phyloP scores from a whole-genome alignment of 1,140 invertebrate species.

The Chelonus insularis region DNA sequence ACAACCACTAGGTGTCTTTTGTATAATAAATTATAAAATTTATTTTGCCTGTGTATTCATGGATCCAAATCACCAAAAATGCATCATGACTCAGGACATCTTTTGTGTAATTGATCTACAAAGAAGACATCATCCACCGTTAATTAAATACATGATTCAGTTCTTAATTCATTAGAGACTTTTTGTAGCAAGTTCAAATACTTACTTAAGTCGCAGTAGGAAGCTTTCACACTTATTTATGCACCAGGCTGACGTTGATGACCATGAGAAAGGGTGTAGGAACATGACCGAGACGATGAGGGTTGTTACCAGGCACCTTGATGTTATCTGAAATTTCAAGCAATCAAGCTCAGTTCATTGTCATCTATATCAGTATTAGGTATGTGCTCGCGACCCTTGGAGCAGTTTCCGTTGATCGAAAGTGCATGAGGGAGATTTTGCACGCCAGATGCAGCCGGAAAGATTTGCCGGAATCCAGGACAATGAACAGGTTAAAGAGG shows the following conservation, averaged over 20 bases:
- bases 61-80: too few relatives aligned
- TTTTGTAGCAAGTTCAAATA: too few relatives aligned
- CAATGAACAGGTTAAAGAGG: background rate
- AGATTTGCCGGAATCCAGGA: background rate
- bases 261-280: background rate
- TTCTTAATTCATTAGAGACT: too few relatives aligned
- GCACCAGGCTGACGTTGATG: background rate
- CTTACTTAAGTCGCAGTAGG: background rate
- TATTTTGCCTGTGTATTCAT: background rate
- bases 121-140: too few relatives aligned
- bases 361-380: constrained; percentile 9
- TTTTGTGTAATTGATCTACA: too few relatives aligned
- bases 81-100: too few relatives aligned
- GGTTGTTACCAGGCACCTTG: constrained; percentile 1
- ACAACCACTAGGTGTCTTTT: background rate
- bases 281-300: background rate
- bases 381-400: background rate
- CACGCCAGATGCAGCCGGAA: background rate
- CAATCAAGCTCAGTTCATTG: constrained; percentile 4
- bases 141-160: too few relatives aligned
- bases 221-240: background rate
- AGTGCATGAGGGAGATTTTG: background rate
- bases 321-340: constrained; percentile 5
- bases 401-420: background rate
- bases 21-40: background rate